These are phyloP conservation scores for Eufriesea mexicana DNA, from an alignment of 1,140 invertebrate species.

Conservation along the genomic window DNA sequence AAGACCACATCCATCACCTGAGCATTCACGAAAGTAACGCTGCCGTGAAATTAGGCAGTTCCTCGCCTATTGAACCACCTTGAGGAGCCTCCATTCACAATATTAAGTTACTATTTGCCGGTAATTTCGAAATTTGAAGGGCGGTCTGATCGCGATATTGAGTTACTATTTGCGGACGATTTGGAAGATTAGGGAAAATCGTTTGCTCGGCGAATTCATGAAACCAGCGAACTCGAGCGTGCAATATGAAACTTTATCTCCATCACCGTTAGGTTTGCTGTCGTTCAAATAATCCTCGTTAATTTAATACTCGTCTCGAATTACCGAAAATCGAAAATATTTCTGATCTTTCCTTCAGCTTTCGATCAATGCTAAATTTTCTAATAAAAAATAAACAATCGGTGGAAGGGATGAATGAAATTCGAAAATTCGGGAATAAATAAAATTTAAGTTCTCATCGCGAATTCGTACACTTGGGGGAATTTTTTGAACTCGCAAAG, in stretches of 20 bases:
- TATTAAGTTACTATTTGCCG: conserved; percentile 63
- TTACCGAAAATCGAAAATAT: too few relatives aligned
- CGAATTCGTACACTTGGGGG: too few relatives aligned
- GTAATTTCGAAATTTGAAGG: conserved; percentile 45
- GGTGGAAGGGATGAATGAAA: too few relatives aligned
- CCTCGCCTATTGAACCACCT: conserved; percentile 30
- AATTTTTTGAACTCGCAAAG: conserved; percentile 20
- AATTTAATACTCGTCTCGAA: neutral
- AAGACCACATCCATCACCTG: conserved; percentile 19
- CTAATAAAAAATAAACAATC: neutral
- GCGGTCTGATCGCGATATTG: conserved; percentile 51
- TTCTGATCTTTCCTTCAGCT: neutral
- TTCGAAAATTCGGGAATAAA: neutral
- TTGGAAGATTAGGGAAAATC: conserved; percentile 59
- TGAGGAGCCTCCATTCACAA: conserved; percentile 18
- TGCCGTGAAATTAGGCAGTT: conserved; percentile 63
- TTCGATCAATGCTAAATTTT: neutral
- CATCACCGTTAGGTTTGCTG: conserved; percentile 38
- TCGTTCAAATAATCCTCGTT: neutral
- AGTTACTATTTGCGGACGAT: conserved; percentile 65
- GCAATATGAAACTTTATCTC: conserved; percentile 61
- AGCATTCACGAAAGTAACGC: conserved; percentile 60
- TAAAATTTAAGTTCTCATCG: too few relatives aligned
- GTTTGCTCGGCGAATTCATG: conserved; percentile 23
- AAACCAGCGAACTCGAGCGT: conserved; percentile 28